These are phyloP conservation scores for Dolichomitus sp. DNA, from an alignment of 2,888 invertebrate species.

Conservation along the genomic window DNA sequence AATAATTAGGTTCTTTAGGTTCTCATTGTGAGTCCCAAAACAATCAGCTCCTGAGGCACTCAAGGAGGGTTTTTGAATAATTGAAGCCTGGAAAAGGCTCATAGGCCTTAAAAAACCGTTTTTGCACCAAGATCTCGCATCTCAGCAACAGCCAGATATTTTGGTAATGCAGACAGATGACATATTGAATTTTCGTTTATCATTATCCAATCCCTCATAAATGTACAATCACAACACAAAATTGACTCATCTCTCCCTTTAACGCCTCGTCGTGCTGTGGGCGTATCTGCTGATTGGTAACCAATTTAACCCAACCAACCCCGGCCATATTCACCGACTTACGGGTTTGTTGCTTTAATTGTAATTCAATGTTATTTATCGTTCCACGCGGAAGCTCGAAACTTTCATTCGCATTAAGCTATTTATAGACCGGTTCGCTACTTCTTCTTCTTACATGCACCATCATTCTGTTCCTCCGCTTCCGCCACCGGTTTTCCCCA, in stretches of 20 bases:
- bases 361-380: conserved; percentile 73
- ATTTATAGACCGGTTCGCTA: conserved; percentile 66
- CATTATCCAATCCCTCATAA: neutral
- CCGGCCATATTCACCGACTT: conserved; percentile 50
- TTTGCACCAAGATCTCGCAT: no score
- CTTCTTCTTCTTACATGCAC: conserved; percentile 61
- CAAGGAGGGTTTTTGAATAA: no score
- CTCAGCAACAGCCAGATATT: no score
- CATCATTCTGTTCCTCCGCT: conserved; percentile 17
- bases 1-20: no score
- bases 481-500: conserved; percentile 9
- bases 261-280: neutral
- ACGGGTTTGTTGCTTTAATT: conserved; percentile 71
- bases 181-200: no score
- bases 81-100: no score
- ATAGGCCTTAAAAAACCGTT: no score
- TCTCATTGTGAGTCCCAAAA: no score
- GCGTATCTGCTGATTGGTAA: neutral
- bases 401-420: conserved; percentile 66
- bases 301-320: neutral
- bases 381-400: conserved; percentile 66
- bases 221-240: neutral
- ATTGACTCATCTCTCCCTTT: neutral
- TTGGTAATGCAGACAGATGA: no score
- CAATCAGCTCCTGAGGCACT: no score